phyloP scores from a whole-genome alignment of 2,888 invertebrate species.

The Trissolcus japonicus region DNA sequence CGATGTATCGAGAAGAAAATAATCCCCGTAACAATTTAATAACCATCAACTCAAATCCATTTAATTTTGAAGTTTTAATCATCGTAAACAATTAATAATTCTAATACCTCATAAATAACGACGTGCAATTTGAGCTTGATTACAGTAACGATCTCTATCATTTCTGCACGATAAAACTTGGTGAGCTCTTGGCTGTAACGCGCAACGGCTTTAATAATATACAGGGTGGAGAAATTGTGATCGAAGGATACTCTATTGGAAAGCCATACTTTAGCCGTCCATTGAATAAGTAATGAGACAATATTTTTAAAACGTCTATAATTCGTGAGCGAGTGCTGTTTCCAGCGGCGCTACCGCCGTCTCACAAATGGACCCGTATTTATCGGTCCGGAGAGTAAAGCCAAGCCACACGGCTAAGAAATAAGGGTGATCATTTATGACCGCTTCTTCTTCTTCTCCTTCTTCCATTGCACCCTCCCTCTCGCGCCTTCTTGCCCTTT shows the following conservation, averaged over 20 bases:
- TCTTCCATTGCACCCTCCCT: constrained; percentile 21
- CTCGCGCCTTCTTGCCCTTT: constrained; percentile 56
- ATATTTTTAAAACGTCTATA: constrained; percentile 77
- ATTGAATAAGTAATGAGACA: constrained; percentile 76
- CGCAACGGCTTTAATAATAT: constrained; percentile 69
- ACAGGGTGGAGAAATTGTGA: constrained; percentile 73
- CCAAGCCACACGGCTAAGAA: constrained; percentile 62
- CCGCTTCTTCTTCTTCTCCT: constrained; percentile 37
- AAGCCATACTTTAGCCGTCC: constrained; percentile 74
- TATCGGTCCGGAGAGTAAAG: constrained; percentile 76
- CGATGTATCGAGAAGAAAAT: no score
- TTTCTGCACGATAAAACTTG: constrained; percentile 31
- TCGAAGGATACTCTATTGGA: constrained; percentile 73
- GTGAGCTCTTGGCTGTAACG: constrained; percentile 29
- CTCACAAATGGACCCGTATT: constrained; percentile 71
- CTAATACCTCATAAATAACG: background rate
- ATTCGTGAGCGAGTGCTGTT: constrained; percentile 67
- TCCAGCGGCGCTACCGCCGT: constrained; percentile 63
- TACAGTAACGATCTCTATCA: constrained; percentile 34
- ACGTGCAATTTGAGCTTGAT: no score
- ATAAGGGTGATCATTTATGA: constrained; percentile 74
- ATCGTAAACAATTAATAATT: constrained; percentile 6
- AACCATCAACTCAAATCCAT: no score
- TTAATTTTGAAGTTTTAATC: background rate
- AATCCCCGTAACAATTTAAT: no score